phyloP scores from a whole-genome alignment of 2,888 invertebrate genomes.

The Strigamia crassipes region DNA sequence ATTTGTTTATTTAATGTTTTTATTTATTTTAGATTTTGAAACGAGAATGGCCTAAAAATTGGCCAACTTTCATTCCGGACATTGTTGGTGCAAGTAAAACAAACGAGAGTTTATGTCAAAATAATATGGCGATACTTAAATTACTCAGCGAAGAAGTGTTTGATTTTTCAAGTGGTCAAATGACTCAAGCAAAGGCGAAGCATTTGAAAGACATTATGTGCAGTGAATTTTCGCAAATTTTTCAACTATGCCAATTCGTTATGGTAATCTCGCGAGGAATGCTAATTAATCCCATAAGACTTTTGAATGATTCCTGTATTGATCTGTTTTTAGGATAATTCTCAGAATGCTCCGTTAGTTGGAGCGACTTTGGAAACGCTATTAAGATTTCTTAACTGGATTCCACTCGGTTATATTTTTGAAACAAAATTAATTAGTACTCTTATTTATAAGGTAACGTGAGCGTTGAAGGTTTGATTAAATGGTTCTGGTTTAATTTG shows the following conservation, averaged over 20 bases:
- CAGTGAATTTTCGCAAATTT: conserved; percentile 97
- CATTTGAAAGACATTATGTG: conserved; percentile 99
- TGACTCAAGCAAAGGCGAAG: conserved; percentile 98
- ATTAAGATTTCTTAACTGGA: conserved; percentile 97
- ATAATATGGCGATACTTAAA: conserved; percentile 98
- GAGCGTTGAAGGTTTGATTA: not conserved
- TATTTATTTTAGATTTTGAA: conserved; percentile 76
- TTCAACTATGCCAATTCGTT: conserved; percentile 96
- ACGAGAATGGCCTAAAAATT: conserved; percentile 99
- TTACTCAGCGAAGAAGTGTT: conserved; percentile 89
- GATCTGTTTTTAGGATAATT: conserved; percentile 72
- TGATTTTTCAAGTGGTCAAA: conserved; percentile 96
- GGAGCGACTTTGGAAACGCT: conserved; percentile 95
- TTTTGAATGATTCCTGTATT: not conserved
- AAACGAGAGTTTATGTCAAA: conserved; percentile 98
- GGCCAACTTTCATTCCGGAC: conserved; percentile 98
- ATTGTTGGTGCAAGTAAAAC: conserved; percentile 99
- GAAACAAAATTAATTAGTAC: conserved; percentile 96
- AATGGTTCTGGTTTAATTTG: not conserved
- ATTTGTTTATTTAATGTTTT: conserved; percentile 4
- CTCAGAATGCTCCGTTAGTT: conserved; percentile 94
- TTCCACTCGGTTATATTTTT: conserved; percentile 99
- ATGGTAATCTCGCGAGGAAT: conserved; percentile 69
- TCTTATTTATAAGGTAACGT: conserved; percentile 76
- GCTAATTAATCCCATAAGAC: not conserved